Conservation (phyloP, 2,113 vertebrate genomes). For the Bos indicus region DNA sequence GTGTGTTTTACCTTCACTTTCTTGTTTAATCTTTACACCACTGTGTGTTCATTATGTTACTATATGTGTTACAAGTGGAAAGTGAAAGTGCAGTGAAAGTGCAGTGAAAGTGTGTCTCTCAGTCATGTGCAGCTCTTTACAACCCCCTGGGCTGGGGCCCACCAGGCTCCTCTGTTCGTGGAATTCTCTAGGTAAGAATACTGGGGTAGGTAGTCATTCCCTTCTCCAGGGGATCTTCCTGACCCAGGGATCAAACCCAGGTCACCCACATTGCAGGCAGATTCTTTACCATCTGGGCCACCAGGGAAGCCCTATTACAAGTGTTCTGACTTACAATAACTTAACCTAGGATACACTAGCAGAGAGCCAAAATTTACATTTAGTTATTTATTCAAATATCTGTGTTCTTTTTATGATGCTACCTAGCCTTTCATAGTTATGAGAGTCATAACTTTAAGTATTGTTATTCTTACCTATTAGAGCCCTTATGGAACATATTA, state of each 20-base stretch:
- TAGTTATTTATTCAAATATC: neutral
- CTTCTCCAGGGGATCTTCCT: neutral
- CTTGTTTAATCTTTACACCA: neutral
- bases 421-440: neutral
- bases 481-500: neutral
- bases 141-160: neutral
- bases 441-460: neutral
- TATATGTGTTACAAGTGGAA: neutral
- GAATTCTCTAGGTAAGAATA: neutral
- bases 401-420: neutral
- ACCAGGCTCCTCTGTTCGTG: neutral
- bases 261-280: neutral
- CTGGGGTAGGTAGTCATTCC: neutral
- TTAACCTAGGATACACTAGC: neutral
- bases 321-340: neutral
- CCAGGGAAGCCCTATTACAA: neutral
- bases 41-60: neutral
- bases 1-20: neutral
- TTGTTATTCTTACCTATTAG: conserved; percentile 2
- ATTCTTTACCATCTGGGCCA: neutral
- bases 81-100: neutral
- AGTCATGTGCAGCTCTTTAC: neutral
- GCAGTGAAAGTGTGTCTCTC: neutral
- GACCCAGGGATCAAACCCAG: neutral
- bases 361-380: neutral